phyloP scores from a whole-genome alignment of 2,797 vertebrate genomes.

The Peromyscus eremicus region DNA sequence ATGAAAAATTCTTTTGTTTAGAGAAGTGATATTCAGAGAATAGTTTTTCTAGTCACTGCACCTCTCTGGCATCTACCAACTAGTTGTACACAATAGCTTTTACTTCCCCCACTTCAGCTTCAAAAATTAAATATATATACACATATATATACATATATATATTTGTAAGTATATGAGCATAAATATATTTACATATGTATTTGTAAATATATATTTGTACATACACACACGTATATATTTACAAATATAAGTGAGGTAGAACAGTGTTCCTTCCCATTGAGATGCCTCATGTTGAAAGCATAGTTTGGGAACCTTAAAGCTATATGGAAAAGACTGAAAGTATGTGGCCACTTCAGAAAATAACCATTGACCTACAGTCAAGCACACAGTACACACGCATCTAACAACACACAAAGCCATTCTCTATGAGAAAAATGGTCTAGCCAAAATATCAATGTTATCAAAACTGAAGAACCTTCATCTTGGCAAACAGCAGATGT shows the following conservation, averaged over 20 bases:
- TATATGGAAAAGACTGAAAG: neutral
- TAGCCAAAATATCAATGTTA: neutral
- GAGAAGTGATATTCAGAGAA: neutral
- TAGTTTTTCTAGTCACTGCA: neutral
- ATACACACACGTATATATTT: neutral
- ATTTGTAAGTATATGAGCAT: no score
- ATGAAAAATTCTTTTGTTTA: neutral
- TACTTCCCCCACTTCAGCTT: neutral
- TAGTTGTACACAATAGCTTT: neutral
- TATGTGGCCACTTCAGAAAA: neutral
- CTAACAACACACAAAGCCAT: neutral
- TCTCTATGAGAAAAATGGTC: neutral
- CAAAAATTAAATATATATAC: neutral
- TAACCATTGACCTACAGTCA: neutral
- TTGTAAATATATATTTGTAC: neutral
- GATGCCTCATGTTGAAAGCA: neutral
- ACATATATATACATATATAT: neutral
- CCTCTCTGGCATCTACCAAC: neutral
- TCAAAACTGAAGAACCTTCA: neutral
- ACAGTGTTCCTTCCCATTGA: neutral
- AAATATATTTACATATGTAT: neutral
- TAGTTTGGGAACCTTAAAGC: slow-evolving; percentile 29
- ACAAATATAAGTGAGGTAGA: neutral
- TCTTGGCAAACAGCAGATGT: slow-evolving; percentile 30
- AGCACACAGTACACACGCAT: neutral